phyloP scores from a whole-genome alignment of 1,140 invertebrate genomes.

The Adoxophyes honmai region DNA sequence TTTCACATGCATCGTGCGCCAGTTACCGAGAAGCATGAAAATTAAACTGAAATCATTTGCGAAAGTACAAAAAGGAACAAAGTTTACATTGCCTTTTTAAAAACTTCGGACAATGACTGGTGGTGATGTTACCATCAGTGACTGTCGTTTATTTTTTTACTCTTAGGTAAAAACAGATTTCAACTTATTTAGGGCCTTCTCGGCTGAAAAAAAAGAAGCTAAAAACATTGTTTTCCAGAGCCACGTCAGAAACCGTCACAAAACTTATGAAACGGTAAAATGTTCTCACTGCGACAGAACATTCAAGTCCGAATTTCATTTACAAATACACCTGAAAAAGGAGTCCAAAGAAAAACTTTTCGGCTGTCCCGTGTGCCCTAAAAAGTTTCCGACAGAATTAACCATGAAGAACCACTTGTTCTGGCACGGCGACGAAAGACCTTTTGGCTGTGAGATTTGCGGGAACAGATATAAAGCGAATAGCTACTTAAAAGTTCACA shows the following conservation, averaged over 20 bases:
- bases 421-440: slow-evolving; percentile 45
- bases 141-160: too few relatives aligned
- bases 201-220: too few relatives aligned
- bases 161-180: too few relatives aligned
- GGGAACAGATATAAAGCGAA: slow-evolving; percentile 44
- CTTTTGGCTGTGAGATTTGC: slow-evolving; percentile 42
- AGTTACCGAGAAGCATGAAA: too few relatives aligned
- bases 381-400: slow-evolving; percentile 30
- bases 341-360: slow-evolving; percentile 33
- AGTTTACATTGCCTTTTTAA: too few relatives aligned
- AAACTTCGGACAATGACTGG: too few relatives aligned
- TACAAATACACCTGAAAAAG: slow-evolving; percentile 36
- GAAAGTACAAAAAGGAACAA: too few relatives aligned
- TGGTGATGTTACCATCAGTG: too few relatives aligned
- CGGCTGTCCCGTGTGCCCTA: slow-evolving; percentile 45
- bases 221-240: too few relatives aligned
- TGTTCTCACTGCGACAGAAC: slow-evolving; percentile 48
- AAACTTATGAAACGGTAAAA: slow-evolving; percentile 25
- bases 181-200: too few relatives aligned
- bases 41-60: too few relatives aligned
- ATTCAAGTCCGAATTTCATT: slow-evolving; percentile 40
- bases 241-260: slow-evolving; percentile 37
- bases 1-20: too few relatives aligned
- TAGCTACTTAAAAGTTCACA: slow-evolving; percentile 37
- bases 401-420: slow-evolving; percentile 41